A percentile compares a stretch with the other conserved stretches of the same genome.
Evolutionary conservation across 1,140 invertebrate species (phyloP).

Genomic region (Lucilia sericata): DNA sequence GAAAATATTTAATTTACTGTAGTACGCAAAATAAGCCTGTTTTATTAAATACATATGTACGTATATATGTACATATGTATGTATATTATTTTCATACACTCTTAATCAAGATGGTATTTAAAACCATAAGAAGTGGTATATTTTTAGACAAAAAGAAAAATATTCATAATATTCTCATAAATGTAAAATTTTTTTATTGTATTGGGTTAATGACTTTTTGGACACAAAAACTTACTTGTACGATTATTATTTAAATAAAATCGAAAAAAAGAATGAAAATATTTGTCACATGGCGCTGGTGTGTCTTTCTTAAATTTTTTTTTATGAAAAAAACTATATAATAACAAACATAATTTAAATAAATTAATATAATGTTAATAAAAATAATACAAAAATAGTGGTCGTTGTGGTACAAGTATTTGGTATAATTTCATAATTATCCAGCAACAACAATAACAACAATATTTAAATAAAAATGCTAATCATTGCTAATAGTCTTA

Average conservation of each 20-base stretch:
- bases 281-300: neutral
- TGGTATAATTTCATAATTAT: too few species aligned
- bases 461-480: too few species aligned
- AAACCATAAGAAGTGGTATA: neutral
- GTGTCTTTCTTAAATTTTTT: neutral
- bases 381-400: too few species aligned
- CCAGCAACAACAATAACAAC: too few species aligned
- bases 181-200: neutral
- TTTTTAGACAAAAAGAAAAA: neutral
- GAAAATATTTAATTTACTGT: neutral
- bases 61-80: too few species aligned
- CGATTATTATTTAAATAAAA: neutral
- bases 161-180: neutral
- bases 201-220: neutral
- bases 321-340: too few species aligned
- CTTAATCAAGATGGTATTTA: too few species aligned
- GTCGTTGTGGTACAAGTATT: too few species aligned
- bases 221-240: neutral
- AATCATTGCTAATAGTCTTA: too few species aligned
- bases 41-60: neutral
- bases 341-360: neutral
- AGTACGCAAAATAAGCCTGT: constrained; percentile 23
- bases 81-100: too few species aligned
- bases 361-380: neutral
- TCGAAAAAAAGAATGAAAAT: neutral